Conservation (phyloP, 2,888 invertebrate genomes). For the Luffia ferchaultella region DNA sequence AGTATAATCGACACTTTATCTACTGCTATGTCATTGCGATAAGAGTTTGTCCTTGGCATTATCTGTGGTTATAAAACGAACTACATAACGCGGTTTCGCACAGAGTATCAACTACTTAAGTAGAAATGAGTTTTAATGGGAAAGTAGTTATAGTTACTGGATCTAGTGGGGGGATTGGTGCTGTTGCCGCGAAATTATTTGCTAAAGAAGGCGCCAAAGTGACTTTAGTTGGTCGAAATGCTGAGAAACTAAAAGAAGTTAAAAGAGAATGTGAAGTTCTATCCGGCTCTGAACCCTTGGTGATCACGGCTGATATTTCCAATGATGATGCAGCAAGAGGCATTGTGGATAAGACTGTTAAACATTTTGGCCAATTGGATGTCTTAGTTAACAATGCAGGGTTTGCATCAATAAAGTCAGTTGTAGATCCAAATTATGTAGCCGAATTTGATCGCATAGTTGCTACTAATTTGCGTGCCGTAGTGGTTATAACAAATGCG, state of each 20-base stretch:
- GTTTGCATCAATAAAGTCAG: constrained; percentile 13
- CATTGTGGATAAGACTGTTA: constrained; percentile 21
- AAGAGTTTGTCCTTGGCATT: no score
- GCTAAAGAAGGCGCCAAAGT: constrained; percentile 28
- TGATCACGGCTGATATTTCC: constrained; percentile 21
- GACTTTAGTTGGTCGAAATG: constrained; percentile 24
- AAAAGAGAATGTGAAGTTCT: not conserved
- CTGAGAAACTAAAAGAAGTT: constrained; percentile 9
- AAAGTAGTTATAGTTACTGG: constrained; percentile 30
- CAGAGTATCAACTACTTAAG: not conserved
- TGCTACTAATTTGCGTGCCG: constrained; percentile 25
- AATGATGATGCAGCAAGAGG: constrained; percentile 22
- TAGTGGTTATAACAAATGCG: constrained; percentile 22
- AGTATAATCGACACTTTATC: no score
- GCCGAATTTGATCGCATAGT: constrained; percentile 23
- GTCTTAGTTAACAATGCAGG: constrained; percentile 29
- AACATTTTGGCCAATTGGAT: constrained; percentile 24
- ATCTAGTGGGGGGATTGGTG: constrained; percentile 29
- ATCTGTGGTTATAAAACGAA: no score
- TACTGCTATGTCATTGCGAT: no score
- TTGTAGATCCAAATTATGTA: constrained; percentile 21
- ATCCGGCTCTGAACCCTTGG: constrained; percentile 22
- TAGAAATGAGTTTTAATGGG: constrained; percentile 2
- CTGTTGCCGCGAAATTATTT: constrained; percentile 25
- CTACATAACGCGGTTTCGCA: no score